Evolutionary conservation across 2,797 vertebrate genomes (phyloP), one percentile per base, ranked within the genome.

Genomic region (Lindbergichthys nudifrons): DNA sequence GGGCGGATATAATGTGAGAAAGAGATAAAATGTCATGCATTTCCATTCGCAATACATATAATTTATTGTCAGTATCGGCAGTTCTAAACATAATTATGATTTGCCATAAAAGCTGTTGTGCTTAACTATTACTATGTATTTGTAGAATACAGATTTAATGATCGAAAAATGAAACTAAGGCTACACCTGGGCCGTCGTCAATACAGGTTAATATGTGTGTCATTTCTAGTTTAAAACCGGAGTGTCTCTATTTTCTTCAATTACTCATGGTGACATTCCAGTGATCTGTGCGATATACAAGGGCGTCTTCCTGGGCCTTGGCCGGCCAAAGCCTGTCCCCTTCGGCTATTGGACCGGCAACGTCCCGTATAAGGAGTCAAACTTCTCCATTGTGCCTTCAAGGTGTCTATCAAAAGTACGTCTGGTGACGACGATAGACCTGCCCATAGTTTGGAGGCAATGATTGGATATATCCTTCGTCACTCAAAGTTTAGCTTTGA

Each of bases 341-440:
- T 12, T 30, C 74, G 65, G 56, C 76, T 10, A 93, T 93, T 92
- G 93, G 91, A 79, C 81, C 73, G 30, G 53, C 62, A 73, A 47
- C 14, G 87, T 78, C 80, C 93, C 93, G 84, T 93, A 94, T 84
- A 95, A 93, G 93, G 93, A 92, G 81, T 91, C 80, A 92, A 94
- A 93, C 83, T 76, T 83, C 65, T 84, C 81, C 80, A 93, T 93
- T 94, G 94, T 63, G 43, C 67, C 81, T 15, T 3, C 41, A 10
- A 30, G 8, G n/a, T 89, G 94, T 91, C 94, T 2, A 77, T 94
- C 93, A 94, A 90, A 90, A 70, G 80, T 80, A 58, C 65, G 63
- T 32, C 14, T 2, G 1, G 53, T 73, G 75, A 88, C 73, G 85
- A 73, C 46, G 8, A 32, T 36, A 63, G 50, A 4, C 10, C 60